Evolutionary conservation across 2,888 invertebrate species (phyloP).

Genomic region (Nymphalis c-album): DNA sequence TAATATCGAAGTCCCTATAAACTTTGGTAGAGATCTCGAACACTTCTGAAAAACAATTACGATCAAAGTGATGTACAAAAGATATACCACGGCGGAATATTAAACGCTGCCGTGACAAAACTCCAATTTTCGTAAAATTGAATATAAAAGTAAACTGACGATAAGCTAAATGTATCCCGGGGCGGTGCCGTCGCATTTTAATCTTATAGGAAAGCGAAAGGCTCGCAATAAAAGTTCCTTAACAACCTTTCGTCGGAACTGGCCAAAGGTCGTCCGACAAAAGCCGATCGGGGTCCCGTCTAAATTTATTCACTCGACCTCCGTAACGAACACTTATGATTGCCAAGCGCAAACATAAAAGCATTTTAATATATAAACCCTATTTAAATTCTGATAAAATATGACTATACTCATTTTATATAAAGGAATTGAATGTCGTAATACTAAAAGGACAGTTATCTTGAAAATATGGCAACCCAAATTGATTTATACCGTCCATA

Average conservation of each 20-base stretch:
- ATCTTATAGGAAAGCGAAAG: slow-evolving; percentile 36
- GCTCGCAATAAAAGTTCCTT: slow-evolving; percentile 37
- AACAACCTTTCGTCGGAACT: slow-evolving; percentile 34
- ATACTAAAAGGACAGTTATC: neutral
- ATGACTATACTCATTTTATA: neutral
- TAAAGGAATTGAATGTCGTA: neutral
- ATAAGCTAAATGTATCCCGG: slow-evolving; percentile 32
- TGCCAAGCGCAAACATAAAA: slow-evolving; percentile 2
- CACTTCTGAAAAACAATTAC: too few relatives aligned
- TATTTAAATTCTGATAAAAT: slow-evolving; percentile 2
- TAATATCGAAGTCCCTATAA: neutral
- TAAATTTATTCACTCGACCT: slow-evolving; percentile 15
- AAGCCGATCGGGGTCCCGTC: slow-evolving; percentile 13
- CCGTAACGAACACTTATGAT: slow-evolving; percentile 9
- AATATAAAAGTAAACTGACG: slow-evolving; percentile 28
- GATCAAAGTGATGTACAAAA: slow-evolving; percentile 21
- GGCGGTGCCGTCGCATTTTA: slow-evolving; percentile 31
- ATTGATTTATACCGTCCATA: neutral
- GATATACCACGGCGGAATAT: slow-evolving; percentile 22
- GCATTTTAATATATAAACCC: slow-evolving; percentile 1
- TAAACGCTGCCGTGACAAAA: slow-evolving; percentile 29
- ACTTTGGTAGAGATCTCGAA: neutral
- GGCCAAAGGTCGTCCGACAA: slow-evolving; percentile 31
- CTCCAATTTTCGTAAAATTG: slow-evolving; percentile 35
- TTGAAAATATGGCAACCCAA: neutral